A percentile compares a stretch with the other conserved stretches of the same genome.
phyloP scores from a whole-genome alignment of 2,797 vertebrate species.

The Calcarius lapponicus region DNA sequence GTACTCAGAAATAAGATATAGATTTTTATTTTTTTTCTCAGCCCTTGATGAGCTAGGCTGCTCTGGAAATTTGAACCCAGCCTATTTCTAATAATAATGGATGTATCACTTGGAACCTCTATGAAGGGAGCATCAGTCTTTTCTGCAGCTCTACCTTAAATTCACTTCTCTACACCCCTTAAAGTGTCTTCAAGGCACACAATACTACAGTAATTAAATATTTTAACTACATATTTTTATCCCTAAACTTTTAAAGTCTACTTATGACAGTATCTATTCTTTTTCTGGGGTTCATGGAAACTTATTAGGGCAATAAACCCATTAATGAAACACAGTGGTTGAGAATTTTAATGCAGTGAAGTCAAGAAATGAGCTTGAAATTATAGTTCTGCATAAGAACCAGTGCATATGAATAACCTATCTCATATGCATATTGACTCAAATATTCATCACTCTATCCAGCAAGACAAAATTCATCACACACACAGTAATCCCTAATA shows the following conservation, averaged over 20 bases:
- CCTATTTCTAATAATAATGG: background rate
- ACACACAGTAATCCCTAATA: background rate
- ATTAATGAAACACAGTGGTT: background rate
- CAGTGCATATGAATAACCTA: background rate
- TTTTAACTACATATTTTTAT: background rate
- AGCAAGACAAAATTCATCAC: background rate
- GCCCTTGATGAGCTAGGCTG: background rate
- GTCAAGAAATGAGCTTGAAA: background rate
- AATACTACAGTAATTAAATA: background rate
- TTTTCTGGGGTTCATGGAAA: slow-evolving; percentile 1
- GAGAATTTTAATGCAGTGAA: slow-evolving; percentile 28
- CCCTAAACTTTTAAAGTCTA: background rate
- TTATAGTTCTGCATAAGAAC: slow-evolving; percentile 11
- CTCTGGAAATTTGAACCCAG: background rate
- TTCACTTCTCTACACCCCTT: background rate
- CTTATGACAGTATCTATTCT: background rate
- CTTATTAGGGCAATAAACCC: slow-evolving; percentile 23
- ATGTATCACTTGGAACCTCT: background rate
- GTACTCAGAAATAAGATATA: background rate
- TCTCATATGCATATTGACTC: background rate
- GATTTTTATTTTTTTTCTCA: background rate
- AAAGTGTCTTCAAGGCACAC: background rate
- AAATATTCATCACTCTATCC: background rate
- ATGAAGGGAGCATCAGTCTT: background rate
- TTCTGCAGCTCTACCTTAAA: background rate